phyloP scores from a whole-genome alignment of 2,888 invertebrate species.

The Ornithoptera priamus region DNA sequence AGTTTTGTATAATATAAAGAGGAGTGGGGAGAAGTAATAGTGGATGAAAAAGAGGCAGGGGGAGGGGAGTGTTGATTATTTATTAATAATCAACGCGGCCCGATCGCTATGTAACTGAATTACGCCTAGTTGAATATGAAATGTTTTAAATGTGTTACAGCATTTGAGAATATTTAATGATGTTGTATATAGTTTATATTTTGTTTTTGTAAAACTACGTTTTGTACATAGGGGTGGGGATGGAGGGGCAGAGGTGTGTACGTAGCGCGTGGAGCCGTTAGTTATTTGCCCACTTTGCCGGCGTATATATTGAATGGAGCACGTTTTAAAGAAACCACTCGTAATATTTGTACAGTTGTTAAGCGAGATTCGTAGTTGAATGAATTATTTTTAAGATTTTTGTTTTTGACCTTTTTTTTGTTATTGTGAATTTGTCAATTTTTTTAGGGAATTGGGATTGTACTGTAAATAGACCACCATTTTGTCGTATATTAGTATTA shows the following conservation, averaged over 20 bases:
- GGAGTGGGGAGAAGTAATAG: too few species aligned
- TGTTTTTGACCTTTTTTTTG: constrained; percentile 74
- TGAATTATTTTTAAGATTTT: constrained; percentile 73
- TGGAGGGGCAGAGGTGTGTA: too few species aligned
- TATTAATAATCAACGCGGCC: constrained; percentile 53
- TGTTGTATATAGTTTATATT: constrained; percentile 80
- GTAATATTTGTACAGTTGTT: constrained; percentile 78
- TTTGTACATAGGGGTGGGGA: constrained; percentile 67
- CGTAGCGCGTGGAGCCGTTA: constrained; percentile 56
- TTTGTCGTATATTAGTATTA: constrained; percentile 73
- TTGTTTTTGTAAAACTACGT: constrained; percentile 72
- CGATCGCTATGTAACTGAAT: constrained; percentile 62
- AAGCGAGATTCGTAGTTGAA: constrained; percentile 75
- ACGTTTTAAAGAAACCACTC: constrained; percentile 77
- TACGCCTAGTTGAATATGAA: constrained; percentile 77
- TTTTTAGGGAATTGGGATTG: constrained; percentile 85
- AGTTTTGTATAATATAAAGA: constrained; percentile 44
- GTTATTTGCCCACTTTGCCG: constrained; percentile 70
- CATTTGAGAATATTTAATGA: constrained; percentile 80
- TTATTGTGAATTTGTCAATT: constrained; percentile 85
- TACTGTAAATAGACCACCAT: constrained; percentile 82
- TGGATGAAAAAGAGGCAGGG: constrained; percentile 4
- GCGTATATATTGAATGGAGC: constrained; percentile 50
- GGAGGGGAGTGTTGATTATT: constrained; percentile 47
- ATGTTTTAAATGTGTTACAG: constrained; percentile 80